Base-by-base conservation (phyloP, 2,113 vertebrate genomes). In the Melanotaenia duboulayi region DNA sequence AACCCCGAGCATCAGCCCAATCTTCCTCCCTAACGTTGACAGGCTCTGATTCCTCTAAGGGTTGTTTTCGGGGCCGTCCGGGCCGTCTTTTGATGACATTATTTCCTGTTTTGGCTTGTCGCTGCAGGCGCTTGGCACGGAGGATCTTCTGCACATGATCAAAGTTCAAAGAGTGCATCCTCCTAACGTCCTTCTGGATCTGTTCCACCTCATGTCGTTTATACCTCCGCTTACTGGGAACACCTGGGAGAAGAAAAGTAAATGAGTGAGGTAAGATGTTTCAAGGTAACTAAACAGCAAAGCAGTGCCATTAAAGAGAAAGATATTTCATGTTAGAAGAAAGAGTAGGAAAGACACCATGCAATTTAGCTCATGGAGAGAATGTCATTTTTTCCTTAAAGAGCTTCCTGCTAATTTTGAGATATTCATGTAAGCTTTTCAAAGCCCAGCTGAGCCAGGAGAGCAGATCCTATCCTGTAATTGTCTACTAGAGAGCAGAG, bases 111-210 rank as follows among this genome's bases (percentile, higher is more conserved):
- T 99, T 99, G 88, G 98, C 96, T 94, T 98, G 97, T 94, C 98
- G 95, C 94, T 99, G 98, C 90, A 99, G 96, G 89, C 97, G 92
- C 93, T 99, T 99, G 90, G 97, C 97, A 92, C 97, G 97, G 71
- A 99, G 95, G 91, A 99, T 99, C 91, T 99, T 99, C 94, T 99
- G 99, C 88, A 99, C 97, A 0, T 99, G 98, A 90, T 99, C 97
- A 91, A 99, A 94, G 89, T 96, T 99, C 94, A 97, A 96, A 92
- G 96, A 94, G 86, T 96, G 97, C 95, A 97, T 97, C 89, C 96
- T 97, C 76, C 94, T 95, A 83, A 97, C 95, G 54, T 99, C 97
- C 2, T 95, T 96, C 87, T 98, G 96, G 91, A 99, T 97, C 80
- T 96, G 96, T 89, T 98, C 97, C 3, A 98, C 95, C 90, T 99